Conservation (phyloP, 2,797 vertebrate species). For the Melanogrammus aeglefinus region DNA sequence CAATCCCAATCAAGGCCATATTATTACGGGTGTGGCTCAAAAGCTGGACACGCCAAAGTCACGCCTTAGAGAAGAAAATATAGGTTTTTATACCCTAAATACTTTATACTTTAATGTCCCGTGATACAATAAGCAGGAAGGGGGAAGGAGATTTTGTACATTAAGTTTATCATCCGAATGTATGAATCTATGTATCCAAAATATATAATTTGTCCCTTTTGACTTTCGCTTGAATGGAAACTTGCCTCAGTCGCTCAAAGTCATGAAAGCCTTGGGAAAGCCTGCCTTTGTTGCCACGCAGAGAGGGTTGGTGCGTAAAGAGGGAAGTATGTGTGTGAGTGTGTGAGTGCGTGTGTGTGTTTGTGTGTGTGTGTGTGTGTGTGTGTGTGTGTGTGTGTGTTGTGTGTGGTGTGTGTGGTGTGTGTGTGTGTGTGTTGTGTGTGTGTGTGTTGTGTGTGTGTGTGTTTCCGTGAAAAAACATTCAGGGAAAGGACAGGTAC, state of each 20-base stretch:
- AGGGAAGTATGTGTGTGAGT: too few species aligned
- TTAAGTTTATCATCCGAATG: background rate
- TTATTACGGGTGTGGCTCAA: background rate
- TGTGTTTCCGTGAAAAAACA: background rate
- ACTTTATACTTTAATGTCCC: too few species aligned
- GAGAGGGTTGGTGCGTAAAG: too few species aligned
- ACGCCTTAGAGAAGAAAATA: too few species aligned
- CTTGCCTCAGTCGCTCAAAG: too few species aligned
- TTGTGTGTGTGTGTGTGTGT: slow-evolving; percentile 12
- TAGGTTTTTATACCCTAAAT: too few species aligned
- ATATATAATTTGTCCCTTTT: background rate
- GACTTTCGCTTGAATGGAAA: too few species aligned
- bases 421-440: background rate
- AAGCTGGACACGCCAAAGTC: too few species aligned
- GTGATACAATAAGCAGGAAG: too few species aligned
- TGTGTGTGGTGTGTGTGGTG: background rate
- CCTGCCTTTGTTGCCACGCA: too few species aligned
- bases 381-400: slow-evolving; percentile 17
- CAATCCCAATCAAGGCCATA: slow-evolving; percentile 15
- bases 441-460: slow-evolving; percentile 24
- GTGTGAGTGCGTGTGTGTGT: background rate
- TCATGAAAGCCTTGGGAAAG: too few species aligned
- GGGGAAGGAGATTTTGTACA: background rate
- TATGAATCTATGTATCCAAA: background rate
- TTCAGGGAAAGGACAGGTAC: background rate